Conservation (phyloP, 2,888 invertebrate species). For the Drosophila macrospina region DNA sequence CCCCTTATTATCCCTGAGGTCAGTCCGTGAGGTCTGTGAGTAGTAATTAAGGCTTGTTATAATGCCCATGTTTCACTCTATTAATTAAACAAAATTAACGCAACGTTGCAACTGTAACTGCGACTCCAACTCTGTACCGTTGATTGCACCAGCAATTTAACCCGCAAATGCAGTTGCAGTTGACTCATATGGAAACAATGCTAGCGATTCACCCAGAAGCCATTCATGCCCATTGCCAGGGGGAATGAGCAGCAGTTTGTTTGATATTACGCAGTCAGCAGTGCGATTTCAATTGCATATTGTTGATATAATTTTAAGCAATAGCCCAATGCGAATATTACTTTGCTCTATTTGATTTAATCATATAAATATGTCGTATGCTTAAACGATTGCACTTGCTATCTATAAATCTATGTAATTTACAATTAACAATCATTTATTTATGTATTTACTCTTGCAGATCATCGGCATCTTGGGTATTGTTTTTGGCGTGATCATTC, state of each 20-base stretch:
- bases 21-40: conserved; percentile 31
- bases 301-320: background rate
- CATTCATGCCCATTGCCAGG: background rate
- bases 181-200: conserved; percentile 4
- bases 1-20: conserved; percentile 38
- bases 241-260: background rate
- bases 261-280: background rate
- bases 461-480: conserved; percentile 90
- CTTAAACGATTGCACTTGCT: too few relatives aligned
- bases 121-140: conserved; percentile 12
- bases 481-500: conserved; percentile 88
- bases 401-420: too few relatives aligned
- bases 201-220: background rate
- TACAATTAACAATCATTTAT: too few relatives aligned
- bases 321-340: too few relatives aligned
- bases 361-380: too few relatives aligned
- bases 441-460: conserved; percentile 86
- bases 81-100: conserved; percentile 65
- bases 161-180: too few relatives aligned
- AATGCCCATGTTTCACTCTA: conserved; percentile 40
- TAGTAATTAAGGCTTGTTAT: conserved; percentile 63
- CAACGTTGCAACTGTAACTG: conserved; percentile 15
- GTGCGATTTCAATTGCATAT: background rate
- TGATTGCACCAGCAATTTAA: too few relatives aligned
- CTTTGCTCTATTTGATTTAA: too few relatives aligned